These are phyloP conservation scores for Odontomyia ornata DNA, from an alignment of 2,888 invertebrate genomes.

Conservation along the genomic window DNA sequence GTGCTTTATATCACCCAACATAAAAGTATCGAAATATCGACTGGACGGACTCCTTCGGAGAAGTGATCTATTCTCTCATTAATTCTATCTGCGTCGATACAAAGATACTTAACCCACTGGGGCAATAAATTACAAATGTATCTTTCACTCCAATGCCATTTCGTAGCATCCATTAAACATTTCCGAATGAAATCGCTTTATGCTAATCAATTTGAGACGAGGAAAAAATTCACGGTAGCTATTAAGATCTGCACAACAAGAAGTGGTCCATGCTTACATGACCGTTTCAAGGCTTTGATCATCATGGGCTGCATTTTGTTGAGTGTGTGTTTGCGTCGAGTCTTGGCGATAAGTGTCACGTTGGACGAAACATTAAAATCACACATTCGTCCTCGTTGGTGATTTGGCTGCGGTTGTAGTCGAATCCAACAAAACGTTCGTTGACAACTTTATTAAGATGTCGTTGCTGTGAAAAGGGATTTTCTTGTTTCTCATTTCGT, in stretches of 20 bases:
- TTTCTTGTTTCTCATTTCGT: slow-evolving; percentile 15
- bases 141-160: slow-evolving; percentile 11
- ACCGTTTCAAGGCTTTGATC: slow-evolving; percentile 32
- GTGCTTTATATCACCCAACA: no score
- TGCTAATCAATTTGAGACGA: slow-evolving; percentile 49
- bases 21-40: not conserved
- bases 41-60: not conserved
- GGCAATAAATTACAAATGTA: slow-evolving; percentile 44
- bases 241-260: slow-evolving; percentile 48
- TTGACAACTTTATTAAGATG: slow-evolving; percentile 46
- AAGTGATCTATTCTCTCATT: slow-evolving; percentile 42
- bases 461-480: slow-evolving; percentile 32
- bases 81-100: slow-evolving; percentile 35
- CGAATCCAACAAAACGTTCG: not conserved
- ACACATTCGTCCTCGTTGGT: slow-evolving; percentile 33
- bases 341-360: slow-evolving; percentile 44
- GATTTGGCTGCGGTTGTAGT: not conserved
- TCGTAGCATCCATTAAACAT: slow-evolving; percentile 45
- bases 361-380: slow-evolving; percentile 44
- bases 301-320: slow-evolving; percentile 8
- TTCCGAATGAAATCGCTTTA: slow-evolving; percentile 46
- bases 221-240: slow-evolving; percentile 46
- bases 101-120: slow-evolving; percentile 41
- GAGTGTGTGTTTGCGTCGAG: slow-evolving; percentile 14
- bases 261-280: slow-evolving; percentile 51